A percentile compares a stretch with the other conserved stretches of the same genome.
These are phyloP conservation scores for Pluvialis apricaria DNA, from an alignment of 2,113 vertebrate species.

Conservation along the genomic window DNA sequence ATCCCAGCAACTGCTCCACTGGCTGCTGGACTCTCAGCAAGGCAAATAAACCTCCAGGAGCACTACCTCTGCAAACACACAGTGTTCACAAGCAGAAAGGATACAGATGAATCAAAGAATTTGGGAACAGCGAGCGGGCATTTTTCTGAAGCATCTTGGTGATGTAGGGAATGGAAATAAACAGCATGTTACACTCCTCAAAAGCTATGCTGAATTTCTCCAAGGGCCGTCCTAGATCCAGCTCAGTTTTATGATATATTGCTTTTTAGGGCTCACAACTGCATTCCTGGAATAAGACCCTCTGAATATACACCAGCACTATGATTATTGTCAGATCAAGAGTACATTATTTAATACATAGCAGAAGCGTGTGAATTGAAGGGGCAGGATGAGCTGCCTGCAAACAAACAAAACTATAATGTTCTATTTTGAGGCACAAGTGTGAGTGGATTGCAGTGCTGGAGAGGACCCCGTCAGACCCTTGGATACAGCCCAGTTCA, in stretches of 20 bases:
- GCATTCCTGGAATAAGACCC: slow-evolving; percentile 36
- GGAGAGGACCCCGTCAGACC: background rate
- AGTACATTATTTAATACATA: slow-evolving; percentile 14
- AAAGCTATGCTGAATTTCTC: background rate
- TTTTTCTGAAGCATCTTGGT: background rate
- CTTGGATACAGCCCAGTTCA: slow-evolving; percentile 15
- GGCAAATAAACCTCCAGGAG: background rate
- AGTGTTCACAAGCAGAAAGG: background rate
- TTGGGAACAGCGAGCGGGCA: background rate
- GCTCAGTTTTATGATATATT: background rate
- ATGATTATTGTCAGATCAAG: background rate
- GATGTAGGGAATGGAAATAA: background rate
- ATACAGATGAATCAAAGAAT: background rate
- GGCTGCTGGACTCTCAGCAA: background rate
- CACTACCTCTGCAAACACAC: background rate
- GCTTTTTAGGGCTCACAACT: background rate
- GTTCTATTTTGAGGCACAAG: slow-evolving; percentile 40
- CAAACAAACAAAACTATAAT: slow-evolving; percentile 13
- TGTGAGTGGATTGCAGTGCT: slow-evolving; percentile 3
- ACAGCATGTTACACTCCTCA: background rate
- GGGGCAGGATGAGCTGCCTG: background rate
- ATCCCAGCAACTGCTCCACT: background rate
- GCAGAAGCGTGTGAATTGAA: slow-evolving; percentile 32
- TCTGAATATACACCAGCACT: background rate
- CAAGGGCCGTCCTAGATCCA: background rate